Percentiles rank a stretch among this genome's conserved stretches.
These are phyloP conservation scores for Ceratotherium simum DNA, from an alignment of 2,113 vertebrate genomes.

Conservation along the genomic window DNA sequence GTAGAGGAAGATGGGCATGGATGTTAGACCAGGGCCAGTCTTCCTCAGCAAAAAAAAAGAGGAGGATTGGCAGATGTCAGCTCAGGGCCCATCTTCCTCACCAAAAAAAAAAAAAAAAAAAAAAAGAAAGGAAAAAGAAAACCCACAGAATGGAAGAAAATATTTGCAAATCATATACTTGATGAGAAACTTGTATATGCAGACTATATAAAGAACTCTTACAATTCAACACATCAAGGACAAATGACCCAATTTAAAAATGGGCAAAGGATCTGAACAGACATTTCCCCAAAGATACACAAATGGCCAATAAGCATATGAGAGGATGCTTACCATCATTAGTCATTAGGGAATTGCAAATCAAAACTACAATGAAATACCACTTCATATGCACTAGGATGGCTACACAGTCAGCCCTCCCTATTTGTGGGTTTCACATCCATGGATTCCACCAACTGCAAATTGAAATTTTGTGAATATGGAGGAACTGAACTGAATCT, in stretches of 20 bases:
- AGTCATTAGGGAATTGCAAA: constrained; percentile 14
- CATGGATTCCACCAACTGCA: no score
- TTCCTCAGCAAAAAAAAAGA: no score
- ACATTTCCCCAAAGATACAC: neutral
- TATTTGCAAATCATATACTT: neutral
- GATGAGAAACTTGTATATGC: neutral
- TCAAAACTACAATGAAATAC: neutral
- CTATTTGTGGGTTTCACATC: no score
- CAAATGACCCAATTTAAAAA: neutral
- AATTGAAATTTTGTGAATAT: no score
- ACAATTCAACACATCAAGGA: neutral
- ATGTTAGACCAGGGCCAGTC: no score
- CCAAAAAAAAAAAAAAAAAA: no score
- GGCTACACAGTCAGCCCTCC: neutral
- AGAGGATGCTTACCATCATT: neutral
- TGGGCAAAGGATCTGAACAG: neutral
- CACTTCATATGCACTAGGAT: neutral
- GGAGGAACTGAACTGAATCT: no score
- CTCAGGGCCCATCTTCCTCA: no score
- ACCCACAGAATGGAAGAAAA: neutral
- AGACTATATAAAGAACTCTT: neutral
- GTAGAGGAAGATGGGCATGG: no score
- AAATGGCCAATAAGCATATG: neutral
- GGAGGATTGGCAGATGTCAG: no score
- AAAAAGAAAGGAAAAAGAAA: neutral